These are phyloP conservation scores for Apodemus speciosus DNA, from an alignment of 2,113 vertebrate genomes.

Conservation along the genomic window DNA sequence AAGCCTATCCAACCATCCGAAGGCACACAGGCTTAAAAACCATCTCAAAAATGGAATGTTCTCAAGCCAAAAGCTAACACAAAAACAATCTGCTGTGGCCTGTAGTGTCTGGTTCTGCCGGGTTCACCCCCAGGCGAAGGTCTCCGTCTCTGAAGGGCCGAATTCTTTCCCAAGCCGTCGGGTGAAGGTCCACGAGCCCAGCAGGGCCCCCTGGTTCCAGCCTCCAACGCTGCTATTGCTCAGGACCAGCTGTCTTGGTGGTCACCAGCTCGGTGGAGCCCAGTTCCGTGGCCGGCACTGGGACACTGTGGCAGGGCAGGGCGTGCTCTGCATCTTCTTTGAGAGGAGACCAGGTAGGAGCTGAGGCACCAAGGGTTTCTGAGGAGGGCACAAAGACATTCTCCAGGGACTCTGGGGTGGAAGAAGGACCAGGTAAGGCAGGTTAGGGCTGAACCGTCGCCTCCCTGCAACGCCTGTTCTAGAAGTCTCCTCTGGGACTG, in stretches of 20 bases:
- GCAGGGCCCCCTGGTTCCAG: not conserved
- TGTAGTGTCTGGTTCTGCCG: not conserved
- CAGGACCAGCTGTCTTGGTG: constrained; percentile 84
- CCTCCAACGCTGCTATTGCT: not conserved
- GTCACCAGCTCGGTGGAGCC: constrained; percentile 86
- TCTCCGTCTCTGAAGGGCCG: not conserved
- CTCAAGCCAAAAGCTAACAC: not conserved
- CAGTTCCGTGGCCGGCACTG: constrained; percentile 86
- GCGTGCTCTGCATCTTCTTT: constrained; percentile 28
- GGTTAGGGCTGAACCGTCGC: not conserved
- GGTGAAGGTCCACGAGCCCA: not conserved
- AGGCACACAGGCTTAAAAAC: not conserved
- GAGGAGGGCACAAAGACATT: not conserved
- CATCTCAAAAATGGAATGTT: not conserved
- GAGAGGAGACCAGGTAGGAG: constrained; percentile 28
- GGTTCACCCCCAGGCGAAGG: not conserved
- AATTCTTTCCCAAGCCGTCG: not conserved
- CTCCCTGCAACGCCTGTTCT: not conserved
- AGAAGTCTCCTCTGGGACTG: not conserved
- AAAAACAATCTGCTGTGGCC: rapidly evolving
- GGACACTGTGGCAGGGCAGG: constrained; percentile 76
- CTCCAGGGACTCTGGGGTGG: constrained; percentile 45
- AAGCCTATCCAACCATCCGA: not conserved
- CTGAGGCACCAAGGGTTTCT: not conserved
- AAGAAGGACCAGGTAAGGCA: not conserved